phyloP scores from a whole-genome alignment of 2,113 vertebrate genomes.

The Tamias sibiricus region DNA sequence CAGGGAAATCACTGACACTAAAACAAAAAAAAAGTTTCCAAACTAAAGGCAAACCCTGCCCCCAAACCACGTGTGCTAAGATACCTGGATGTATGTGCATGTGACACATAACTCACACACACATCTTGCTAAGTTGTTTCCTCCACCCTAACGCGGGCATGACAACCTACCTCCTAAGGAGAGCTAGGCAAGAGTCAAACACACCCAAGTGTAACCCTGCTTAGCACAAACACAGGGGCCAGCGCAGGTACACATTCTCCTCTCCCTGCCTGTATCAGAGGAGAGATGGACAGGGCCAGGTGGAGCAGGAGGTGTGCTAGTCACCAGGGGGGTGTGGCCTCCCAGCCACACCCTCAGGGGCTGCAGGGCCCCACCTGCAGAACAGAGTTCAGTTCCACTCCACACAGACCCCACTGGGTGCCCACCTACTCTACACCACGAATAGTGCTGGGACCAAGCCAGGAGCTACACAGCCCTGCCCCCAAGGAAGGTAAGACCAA shows the following conservation, averaged over 20 bases:
- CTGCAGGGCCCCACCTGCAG: not conserved
- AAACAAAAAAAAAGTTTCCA: not conserved
- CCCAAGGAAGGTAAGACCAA: fast-evolving
- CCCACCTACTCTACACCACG: fast-evolving
- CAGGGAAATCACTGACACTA: not conserved
- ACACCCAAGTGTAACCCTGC: not conserved
- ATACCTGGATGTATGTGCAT: not conserved
- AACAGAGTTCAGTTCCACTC: not conserved
- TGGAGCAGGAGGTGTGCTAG: not conserved
- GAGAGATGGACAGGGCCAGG: not conserved
- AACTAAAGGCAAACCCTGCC: not conserved
- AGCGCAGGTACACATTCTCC: fast-evolving
- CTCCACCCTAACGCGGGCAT: not conserved
- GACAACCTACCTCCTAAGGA: not conserved
- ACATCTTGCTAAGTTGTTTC: not conserved
- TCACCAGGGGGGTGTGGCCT: not conserved
- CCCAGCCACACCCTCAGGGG: not conserved
- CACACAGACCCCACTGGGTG: fast-evolving
- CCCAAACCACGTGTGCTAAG: not conserved
- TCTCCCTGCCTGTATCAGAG: not conserved
- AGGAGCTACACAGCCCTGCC: not conserved
- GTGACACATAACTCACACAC: fast-evolving
- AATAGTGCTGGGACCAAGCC: fast-evolving
- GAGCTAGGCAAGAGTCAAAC: no score
- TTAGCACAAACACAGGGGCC: fast-evolving